Conservation (phyloP, 1,140 invertebrate species). For the Phenacoccus solenopsis region DNA sequence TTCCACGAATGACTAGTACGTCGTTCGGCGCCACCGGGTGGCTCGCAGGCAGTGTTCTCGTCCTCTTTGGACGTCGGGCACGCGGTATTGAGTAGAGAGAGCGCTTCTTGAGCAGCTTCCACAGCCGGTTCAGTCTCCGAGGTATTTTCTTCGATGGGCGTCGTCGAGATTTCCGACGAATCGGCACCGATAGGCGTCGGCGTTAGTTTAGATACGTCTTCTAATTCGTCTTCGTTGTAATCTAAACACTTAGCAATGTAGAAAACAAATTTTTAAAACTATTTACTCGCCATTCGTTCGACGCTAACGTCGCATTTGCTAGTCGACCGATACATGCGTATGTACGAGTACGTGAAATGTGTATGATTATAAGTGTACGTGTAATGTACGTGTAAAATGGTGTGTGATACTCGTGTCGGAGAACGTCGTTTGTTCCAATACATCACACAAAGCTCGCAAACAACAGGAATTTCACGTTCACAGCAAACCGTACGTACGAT, state of each 20-base stretch:
- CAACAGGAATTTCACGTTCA: no score
- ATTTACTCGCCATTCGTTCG: no score
- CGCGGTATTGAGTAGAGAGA: slow-evolving; percentile 8
- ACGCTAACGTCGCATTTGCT: no score
- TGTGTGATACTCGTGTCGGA: no score
- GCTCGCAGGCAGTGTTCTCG: background rate
- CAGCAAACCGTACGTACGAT: no score
- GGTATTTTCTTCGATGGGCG: slow-evolving; percentile 24
- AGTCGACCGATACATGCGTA: no score
- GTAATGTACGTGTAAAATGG: no score
- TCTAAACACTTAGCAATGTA: slow-evolving; percentile 26
- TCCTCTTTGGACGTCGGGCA: background rate
- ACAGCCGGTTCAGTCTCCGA: slow-evolving; percentile 5
- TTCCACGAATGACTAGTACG: slow-evolving; percentile 32
- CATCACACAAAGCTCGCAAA: no score
- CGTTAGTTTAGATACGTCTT: slow-evolving; percentile 31
- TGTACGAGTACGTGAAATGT: no score
- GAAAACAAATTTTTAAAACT: slow-evolving; percentile 16
- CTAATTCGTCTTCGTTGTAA: slow-evolving; percentile 26
- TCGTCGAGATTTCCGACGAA: slow-evolving; percentile 29
- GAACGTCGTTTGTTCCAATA: no score
- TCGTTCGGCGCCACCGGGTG: background rate
- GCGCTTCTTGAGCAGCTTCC: slow-evolving; percentile 30
- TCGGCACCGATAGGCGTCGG: slow-evolving; percentile 26
- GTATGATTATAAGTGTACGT: no score